Percentiles rank a stretch among this genome's conserved stretches.
Conservation (phyloP, 2,888 invertebrate genomes). For the Acleris literana region DNA sequence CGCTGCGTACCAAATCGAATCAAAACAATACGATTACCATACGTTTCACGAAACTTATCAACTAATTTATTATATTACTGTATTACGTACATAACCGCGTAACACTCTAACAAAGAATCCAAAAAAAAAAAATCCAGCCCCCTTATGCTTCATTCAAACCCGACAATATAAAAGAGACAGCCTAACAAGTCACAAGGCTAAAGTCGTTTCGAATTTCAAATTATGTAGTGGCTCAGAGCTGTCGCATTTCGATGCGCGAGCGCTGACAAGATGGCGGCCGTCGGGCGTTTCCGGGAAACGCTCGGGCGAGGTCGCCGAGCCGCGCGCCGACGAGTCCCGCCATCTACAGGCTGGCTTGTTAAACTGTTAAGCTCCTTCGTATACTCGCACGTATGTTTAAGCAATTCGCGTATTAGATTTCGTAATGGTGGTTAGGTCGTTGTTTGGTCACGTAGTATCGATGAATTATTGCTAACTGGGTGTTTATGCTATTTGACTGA, state of each 20-base stretch:
- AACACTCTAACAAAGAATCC: too few relatives aligned
- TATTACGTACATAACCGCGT: slow-evolving; percentile 25
- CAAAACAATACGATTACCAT: background rate
- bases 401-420: slow-evolving; percentile 13
- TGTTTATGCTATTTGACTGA: too few relatives aligned
- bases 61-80: slow-evolving; percentile 41
- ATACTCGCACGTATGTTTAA: background rate
- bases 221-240: slow-evolving; percentile 2
- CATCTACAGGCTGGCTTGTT: slow-evolving; percentile 24
- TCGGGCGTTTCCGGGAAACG: slow-evolving; percentile 62
- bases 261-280: slow-evolving; percentile 54
- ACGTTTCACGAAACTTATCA: slow-evolving; percentile 40
- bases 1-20: too few relatives aligned
- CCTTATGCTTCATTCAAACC: too few relatives aligned
- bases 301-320: slow-evolving; percentile 47
- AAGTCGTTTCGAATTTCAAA: background rate
- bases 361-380: slow-evolving; percentile 20
- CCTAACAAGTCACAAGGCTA: background rate
- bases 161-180: background rate
- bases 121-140: too few relatives aligned
- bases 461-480: background rate
- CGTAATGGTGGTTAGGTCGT: slow-evolving; percentile 2
- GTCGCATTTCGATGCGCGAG: slow-evolving; percentile 18
- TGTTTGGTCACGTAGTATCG: slow-evolving; percentile 2
- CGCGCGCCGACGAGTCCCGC: slow-evolving; percentile 39